Conservation (phyloP, 2,113 vertebrate species). For the Beaufortia kweichowensis region DNA sequence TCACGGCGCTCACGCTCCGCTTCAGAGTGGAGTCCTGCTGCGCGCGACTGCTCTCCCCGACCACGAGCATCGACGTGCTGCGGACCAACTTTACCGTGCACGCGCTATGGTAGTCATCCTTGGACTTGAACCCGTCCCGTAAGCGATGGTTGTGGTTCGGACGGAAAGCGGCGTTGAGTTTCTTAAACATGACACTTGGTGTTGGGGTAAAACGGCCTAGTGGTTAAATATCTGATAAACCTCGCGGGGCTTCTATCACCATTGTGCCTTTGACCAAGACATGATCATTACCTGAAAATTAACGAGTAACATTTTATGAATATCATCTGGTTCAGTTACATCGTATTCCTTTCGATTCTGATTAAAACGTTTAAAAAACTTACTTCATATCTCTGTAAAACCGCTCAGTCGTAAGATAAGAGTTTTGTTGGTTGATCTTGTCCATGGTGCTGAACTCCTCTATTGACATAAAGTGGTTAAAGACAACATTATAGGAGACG, state of each 20-base stretch:
- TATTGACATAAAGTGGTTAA: background rate
- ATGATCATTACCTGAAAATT: too few relatives aligned
- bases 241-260: background rate
- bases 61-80: conserved; percentile 90
- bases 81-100: conserved; percentile 83
- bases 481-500: conserved; percentile 3
- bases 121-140: conserved; percentile 47
- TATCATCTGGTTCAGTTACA: background rate
- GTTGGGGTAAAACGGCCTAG: background rate
- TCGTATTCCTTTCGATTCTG: conserved; percentile 36
- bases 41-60: conserved; percentile 74
- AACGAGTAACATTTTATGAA: too few relatives aligned
- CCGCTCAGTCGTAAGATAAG: background rate
- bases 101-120: conserved; percentile 68
- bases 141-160: conserved; percentile 69
- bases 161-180: conserved; percentile 81
- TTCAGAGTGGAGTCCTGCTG: conserved; percentile 76
- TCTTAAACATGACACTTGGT: conserved; percentile 69
- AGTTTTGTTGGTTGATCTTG: conserved; percentile 38
- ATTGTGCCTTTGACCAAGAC: background rate
- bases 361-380: background rate
- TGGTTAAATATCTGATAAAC: background rate
- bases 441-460: conserved; percentile 63
- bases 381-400: background rate
- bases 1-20: conserved; percentile 83